These are phyloP conservation scores for Lobophora halterata DNA, from an alignment of 2,888 invertebrate genomes.

Conservation along the genomic window DNA sequence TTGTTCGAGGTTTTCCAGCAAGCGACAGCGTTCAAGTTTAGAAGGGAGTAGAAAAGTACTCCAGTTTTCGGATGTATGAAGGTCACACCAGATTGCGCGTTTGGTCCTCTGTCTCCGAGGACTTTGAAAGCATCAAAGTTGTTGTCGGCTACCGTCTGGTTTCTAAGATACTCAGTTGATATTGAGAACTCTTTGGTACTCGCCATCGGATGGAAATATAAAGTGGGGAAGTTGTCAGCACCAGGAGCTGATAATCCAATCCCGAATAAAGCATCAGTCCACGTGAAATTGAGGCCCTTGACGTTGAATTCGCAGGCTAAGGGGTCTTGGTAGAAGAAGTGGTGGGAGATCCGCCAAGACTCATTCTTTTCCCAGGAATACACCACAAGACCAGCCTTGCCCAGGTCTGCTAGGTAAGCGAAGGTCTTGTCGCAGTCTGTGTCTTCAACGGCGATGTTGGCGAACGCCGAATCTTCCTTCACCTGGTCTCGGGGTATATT, in stretches of 20 bases:
- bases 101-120: conserved; percentile 85
- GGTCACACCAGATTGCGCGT: conserved; percentile 87
- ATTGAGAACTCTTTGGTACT: conserved; percentile 89
- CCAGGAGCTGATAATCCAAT: conserved; percentile 84
- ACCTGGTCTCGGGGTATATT: conserved; percentile 83
- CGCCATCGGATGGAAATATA: conserved; percentile 90
- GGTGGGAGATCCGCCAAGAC: conserved; percentile 88
- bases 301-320: conserved; percentile 87
- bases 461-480: conserved; percentile 85
- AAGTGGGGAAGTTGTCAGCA: conserved; percentile 83
- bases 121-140: conserved; percentile 84
- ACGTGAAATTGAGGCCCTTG: conserved; percentile 85
- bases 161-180: conserved; percentile 84
- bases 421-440: conserved; percentile 85
- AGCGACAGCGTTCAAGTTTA: conserved; percentile 88
- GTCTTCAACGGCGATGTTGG: conserved; percentile 89
- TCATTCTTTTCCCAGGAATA: conserved; percentile 87
- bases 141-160: conserved; percentile 75
- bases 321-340: conserved; percentile 86
- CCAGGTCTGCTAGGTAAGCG: conserved; percentile 87
- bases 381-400: conserved; percentile 85
- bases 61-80: conserved; percentile 86
- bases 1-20: conserved; percentile 88
- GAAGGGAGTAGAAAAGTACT: conserved; percentile 87
- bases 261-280: conserved; percentile 90